Conservation (phyloP, 2,888 invertebrate genomes). For the Noctuana brunneofusca region DNA sequence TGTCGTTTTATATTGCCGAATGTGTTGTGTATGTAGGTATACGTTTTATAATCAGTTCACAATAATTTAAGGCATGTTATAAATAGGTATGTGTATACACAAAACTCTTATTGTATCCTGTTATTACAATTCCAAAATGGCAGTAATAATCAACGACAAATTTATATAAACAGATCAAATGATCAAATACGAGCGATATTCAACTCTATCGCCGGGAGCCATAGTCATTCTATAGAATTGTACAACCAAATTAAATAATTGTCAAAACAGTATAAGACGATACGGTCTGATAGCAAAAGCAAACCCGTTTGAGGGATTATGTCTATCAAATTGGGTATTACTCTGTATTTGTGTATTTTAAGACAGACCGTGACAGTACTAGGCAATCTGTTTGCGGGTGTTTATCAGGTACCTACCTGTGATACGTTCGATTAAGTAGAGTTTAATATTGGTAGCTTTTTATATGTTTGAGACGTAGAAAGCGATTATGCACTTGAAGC, state of each 20-base stretch:
- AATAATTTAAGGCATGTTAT: neutral
- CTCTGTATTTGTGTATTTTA: constrained; percentile 15
- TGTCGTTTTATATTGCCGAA: too few species aligned
- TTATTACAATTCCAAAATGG: neutral
- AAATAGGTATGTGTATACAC: neutral
- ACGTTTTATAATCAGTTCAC: neutral
- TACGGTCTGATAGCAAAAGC: constrained; percentile 55
- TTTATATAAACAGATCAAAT: neutral
- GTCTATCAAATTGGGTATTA: constrained; percentile 30
- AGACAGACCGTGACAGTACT: constrained; percentile 9
- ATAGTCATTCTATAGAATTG: constrained; percentile 10
- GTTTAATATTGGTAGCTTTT: neutral
- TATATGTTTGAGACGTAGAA: too few species aligned
- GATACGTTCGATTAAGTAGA: neutral
- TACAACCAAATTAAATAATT: constrained; percentile 30
- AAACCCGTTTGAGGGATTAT: constrained; percentile 43
- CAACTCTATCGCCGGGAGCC: constrained; percentile 31
- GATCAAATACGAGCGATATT: constrained; percentile 32
- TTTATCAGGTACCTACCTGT: neutral
- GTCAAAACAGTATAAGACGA: constrained; percentile 46
- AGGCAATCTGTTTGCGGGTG: constrained; percentile 3
- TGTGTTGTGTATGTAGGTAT: neutral
- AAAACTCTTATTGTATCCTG: neutral
- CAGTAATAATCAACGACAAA: neutral
- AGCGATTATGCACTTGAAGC: too few species aligned